A percentile compares a stretch with the other conserved stretches of the same genome.
phyloP scores from a whole-genome alignment of 2,113 vertebrate species.

The Chloroceryle aenea region DNA sequence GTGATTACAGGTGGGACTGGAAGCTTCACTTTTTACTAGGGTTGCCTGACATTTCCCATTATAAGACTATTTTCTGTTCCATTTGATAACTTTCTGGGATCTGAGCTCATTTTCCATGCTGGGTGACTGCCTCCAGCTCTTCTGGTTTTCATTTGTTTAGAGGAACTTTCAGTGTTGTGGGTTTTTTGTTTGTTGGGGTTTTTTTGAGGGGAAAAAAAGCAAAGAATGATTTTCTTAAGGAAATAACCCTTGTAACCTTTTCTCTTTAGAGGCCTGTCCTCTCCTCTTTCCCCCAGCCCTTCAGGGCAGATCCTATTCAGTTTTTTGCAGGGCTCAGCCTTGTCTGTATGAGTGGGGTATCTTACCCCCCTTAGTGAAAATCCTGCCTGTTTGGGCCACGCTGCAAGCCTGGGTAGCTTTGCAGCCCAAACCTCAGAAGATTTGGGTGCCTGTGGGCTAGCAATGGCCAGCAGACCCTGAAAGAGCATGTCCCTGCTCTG shows the following conservation, averaged over 20 bases:
- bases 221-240: background rate
- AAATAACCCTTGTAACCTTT: background rate
- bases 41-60: constrained; percentile 50
- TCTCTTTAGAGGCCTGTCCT: background rate
- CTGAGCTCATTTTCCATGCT: constrained; percentile 51
- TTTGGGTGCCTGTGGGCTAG: background rate
- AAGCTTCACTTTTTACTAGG: constrained; percentile 9
- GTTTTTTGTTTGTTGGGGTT: background rate
- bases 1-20: constrained; percentile 62
- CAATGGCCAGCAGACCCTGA: accelerated
- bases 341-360: background rate
- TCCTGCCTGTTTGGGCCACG: background rate
- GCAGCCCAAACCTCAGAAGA: background rate
- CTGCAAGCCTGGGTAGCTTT: background rate
- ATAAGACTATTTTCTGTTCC: constrained; percentile 31
- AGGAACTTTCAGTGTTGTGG: background rate
- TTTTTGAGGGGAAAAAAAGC: background rate
- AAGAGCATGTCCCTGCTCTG: accelerated
- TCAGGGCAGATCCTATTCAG: background rate
- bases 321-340: background rate
- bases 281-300: background rate
- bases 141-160: background rate
- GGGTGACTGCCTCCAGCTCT: constrained; percentile 21
- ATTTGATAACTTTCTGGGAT: constrained; percentile 24
- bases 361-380: too few relatives aligned